Evolutionary conservation across 2,113 vertebrate species (phyloP), one percentile per base, ranked within the genome.

Genomic region (Pholis gunnellus): DNA sequence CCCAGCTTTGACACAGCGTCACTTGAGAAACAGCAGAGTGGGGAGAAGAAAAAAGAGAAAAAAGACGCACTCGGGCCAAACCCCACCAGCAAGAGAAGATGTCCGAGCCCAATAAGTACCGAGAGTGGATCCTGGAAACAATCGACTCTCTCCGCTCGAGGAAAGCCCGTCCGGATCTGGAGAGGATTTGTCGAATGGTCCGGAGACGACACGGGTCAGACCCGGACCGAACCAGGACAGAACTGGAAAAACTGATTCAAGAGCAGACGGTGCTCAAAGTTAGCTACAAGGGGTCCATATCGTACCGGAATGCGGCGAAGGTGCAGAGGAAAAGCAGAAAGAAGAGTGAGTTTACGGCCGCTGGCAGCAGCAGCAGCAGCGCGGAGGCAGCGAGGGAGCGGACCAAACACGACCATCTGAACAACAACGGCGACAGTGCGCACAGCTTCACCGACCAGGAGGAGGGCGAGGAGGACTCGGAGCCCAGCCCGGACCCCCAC

Each of bases 121-220:
- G 96, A 78, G 96, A 96, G 90, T 97, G 97, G 97, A 97, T 97
- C 79, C 90, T 97, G 87, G 97, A 97, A 91, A 97, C 97, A 56
- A 97, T 97, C 92, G 97, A 97, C 94, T 97, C 96, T 40, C 94
- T 97, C 86, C 95, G 97, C 90, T 97, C 96, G 79, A 95, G 96
- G 75, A 97, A 97, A 96, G 97, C 97, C 79, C 95, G 97, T 90
- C 97, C 97, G 89, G 97, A 97, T 91, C 93, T 97, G 89, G 96
- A 97, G 88, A 94, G 97, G 92, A 97, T 97, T 84, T 97, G 97
- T 94, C 94, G 96, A 90, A 97, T 97, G 97, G 96, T 97, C 85
- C 95, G 96, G 87, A 95, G 97, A 91, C 93, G 96, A 87, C 96
- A 97, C 94, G 97, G 97, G 82, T 95, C 96, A 61, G 96, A 97